Evolutionary conservation across 2,113 vertebrate genomes (phyloP), one percentile per base, ranked within the genome.

Genomic region (Sprattus sprattus): DNA sequence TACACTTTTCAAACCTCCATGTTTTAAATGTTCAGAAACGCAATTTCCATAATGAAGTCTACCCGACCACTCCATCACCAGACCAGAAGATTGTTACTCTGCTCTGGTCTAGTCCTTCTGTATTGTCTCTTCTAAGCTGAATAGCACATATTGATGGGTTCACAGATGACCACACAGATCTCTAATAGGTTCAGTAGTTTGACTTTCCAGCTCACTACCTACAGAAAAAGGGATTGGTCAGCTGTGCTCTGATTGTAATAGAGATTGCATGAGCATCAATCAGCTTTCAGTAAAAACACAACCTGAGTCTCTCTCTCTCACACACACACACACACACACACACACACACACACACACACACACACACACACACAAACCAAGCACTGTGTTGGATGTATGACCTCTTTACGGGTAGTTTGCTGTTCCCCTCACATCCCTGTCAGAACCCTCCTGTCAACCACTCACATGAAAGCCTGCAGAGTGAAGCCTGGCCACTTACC

Each of bases 401-500:
- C 54, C 54, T 60, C 54, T 20, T 60, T 22, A 60, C 22, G 20
- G 54, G 54, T 60, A 22, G 54, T 60, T 6, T 60, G 20, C 54
- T 60, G 18, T 60, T 20, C 18, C 9, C 45, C 82, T 54, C 46
- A 0, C 50, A 89, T 81, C 25, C 54, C 25, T 16, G 46, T 46
- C 64, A 49, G 49, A n/a, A 81, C 81, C 85, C 25, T 54, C 85
- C 64, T 71, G 20, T 22, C 18, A 25, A 32, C 44, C 47, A 22
- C 44, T 28, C 82, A 60, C 54, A 60, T 60, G 54, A 11, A 22
- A 22, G 54, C 54, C 54, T 50, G 25, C 83, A 85, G 84, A n/a
- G 45, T 44, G 39, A 50, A 52, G n/a, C 9, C 57, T 64, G 52
- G 50, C 67, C 46, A 81, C 87, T 88, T 46, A 84, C 85, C 81